phyloP scores from a whole-genome alignment of 2,113 vertebrate genomes.

The Lepisosteus osseus region DNA sequence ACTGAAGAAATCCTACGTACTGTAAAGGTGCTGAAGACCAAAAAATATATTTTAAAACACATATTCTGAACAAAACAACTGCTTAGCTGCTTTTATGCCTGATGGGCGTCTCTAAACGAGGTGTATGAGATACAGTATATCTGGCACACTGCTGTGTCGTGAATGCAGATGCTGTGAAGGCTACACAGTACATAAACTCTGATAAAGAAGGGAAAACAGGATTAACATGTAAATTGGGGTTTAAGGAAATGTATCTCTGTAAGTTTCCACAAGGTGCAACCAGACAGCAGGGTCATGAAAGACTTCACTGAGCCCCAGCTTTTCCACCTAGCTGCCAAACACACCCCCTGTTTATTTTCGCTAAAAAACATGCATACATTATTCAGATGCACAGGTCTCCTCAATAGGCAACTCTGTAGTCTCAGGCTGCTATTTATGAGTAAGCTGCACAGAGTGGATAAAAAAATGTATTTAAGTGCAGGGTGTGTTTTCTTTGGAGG shows the following conservation, averaged over 20 bases:
- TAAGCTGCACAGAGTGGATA: slow-evolving; percentile 51
- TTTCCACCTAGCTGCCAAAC: neutral
- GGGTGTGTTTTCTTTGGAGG: slow-evolving; percentile 65
- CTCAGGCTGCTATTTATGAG: slow-evolving; percentile 60
- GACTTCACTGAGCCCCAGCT: neutral
- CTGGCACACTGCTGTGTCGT: too few relatives aligned
- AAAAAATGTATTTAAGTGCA: slow-evolving; percentile 61
- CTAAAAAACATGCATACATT: slow-evolving; percentile 61
- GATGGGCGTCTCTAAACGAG: too few relatives aligned
- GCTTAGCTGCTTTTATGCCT: too few relatives aligned
- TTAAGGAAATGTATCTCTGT: neutral
- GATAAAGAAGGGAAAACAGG: too few relatives aligned
- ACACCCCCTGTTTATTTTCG: slow-evolving; percentile 33
- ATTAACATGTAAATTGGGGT: neutral
- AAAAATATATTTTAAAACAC: too few relatives aligned
- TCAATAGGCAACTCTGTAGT: slow-evolving; percentile 63
- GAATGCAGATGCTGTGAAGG: too few relatives aligned
- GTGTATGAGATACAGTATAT: too few relatives aligned
- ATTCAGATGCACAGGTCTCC: slow-evolving; percentile 55
- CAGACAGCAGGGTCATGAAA: neutral
- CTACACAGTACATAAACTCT: too few relatives aligned
- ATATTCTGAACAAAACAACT: too few relatives aligned
- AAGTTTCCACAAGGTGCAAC: neutral
- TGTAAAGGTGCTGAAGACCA: too few relatives aligned
- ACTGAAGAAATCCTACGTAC: too few relatives aligned